A percentile compares a stretch with the other conserved stretches of the same genome.
These are phyloP conservation scores for Mellivora capensis DNA, from an alignment of 2,113 vertebrate species.

Conservation along the genomic window DNA sequence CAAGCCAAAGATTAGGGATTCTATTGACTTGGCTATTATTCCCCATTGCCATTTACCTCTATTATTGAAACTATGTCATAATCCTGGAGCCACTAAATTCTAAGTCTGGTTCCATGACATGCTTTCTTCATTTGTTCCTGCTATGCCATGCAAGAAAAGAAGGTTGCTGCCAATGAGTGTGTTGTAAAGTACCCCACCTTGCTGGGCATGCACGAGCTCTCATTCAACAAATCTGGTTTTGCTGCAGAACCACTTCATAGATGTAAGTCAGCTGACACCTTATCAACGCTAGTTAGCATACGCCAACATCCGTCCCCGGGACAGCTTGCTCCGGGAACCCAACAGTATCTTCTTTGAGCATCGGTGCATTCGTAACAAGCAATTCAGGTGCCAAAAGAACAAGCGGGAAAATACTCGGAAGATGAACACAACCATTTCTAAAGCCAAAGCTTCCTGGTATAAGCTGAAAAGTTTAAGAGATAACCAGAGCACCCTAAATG, in stretches of 20 bases:
- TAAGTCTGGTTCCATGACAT: not conserved
- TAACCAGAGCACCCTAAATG: not conserved
- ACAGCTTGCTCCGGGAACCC: not conserved
- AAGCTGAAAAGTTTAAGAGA: not conserved
- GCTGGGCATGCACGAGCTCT: fast-evolving
- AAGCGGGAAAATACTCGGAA: not conserved
- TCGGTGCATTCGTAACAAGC: not conserved
- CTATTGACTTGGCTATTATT: not conserved
- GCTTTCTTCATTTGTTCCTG: not conserved
- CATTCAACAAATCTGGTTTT: not conserved
- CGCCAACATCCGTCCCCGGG: not conserved
- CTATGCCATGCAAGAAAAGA: not conserved
- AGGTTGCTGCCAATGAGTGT: not conserved
- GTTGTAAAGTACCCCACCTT: not conserved
- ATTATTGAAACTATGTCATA: not conserved
- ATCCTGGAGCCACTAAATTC: not conserved
- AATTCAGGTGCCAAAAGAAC: not conserved
- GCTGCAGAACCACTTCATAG: fast-evolving
- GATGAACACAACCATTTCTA: not conserved
- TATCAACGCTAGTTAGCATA: not conserved
- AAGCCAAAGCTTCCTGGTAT: not conserved
- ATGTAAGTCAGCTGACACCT: fast-evolving
- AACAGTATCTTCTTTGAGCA: not conserved
- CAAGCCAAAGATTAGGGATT: conserved; percentile 18
- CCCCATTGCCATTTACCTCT: not conserved